Evolutionary conservation across 2,113 vertebrate species (phyloP).

Genomic region (Emydura subglobosa): DNA sequence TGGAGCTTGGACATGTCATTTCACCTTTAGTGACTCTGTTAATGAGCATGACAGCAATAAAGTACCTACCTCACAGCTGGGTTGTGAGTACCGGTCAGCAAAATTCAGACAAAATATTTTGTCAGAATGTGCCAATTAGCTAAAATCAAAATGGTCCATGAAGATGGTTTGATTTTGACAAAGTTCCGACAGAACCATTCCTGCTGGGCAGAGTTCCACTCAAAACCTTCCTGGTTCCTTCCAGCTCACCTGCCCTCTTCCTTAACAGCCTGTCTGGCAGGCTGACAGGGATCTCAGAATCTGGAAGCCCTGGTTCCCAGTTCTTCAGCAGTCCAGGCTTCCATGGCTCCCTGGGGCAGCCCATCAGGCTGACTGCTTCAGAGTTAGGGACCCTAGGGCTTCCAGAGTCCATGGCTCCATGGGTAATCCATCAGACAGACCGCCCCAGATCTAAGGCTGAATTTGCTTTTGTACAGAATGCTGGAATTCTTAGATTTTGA

Average conservation of each 20-base stretch:
- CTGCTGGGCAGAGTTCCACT: neutral
- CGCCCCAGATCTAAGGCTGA: neutral
- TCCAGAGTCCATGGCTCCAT: neutral
- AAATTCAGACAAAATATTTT: neutral
- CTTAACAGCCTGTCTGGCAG: neutral
- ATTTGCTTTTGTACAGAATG: neutral
- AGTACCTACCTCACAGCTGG: neutral
- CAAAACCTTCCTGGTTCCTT: neutral
- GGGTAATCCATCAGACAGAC: neutral
- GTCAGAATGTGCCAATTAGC: neutral
- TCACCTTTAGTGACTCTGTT: neutral
- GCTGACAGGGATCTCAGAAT: neutral
- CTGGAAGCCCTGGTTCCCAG: neutral
- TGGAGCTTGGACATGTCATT: neutral
- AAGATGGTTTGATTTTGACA: neutral
- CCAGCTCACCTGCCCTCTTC: neutral
- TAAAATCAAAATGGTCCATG: neutral
- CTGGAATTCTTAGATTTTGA: neutral
- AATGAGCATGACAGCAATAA: neutral
- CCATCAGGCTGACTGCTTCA: neutral
- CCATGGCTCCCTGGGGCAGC: neutral
- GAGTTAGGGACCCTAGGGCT: neutral
- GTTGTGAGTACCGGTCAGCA: neutral
- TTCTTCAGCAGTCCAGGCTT: neutral
- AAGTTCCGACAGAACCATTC: neutral